Base-by-base conservation (phyloP, 1,140 invertebrate genomes). In the Mamestra configurata region DNA sequence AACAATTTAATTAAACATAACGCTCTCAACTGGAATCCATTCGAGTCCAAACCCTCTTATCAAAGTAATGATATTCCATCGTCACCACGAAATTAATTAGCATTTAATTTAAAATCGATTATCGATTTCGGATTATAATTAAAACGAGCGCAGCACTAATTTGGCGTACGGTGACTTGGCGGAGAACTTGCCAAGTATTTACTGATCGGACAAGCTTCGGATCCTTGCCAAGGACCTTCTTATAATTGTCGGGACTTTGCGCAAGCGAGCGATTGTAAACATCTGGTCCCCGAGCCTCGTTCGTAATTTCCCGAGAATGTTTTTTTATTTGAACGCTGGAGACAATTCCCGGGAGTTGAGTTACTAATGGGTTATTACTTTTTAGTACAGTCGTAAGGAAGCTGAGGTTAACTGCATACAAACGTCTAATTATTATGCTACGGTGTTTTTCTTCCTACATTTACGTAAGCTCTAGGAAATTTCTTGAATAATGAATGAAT, bases 221-320 rank as follows among this genome's bases (percentile, higher is more conserved):
- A 18, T 73, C 66, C 35, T 64, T 46, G 40, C 20, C 64, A 49
- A 68, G 64, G 40, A 68, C 40, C 15, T 77, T 71, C 71, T 78
- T 72, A 78, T 76, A 77, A 59, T 72, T 24, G 66, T 59, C 40
- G 43, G 75, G 75, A 70, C 72, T 79, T 82, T 68, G 55, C 40
- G 68, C 72, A 82, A 84, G 82, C 83, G 80, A 80, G 70, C 83
- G 59, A 84, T 82, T 82, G 81, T 79, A 82, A 84, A 84, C 80
- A 84, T 80, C 83, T 84, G 83, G 27, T 51, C 66, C 13, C 55
- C 35, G 66, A 51, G 66, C 49, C 76, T 59, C 59, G 66, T 71
- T 73, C 43, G 59, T 64, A 59, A 57, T 72, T 81, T 77, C 53
- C 49, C 40, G 53, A 43, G 53, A 64, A 76, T 72, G 15, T 40